Conservation (phyloP, 1,140 invertebrate species). For the Babylonia areolata region DNA sequence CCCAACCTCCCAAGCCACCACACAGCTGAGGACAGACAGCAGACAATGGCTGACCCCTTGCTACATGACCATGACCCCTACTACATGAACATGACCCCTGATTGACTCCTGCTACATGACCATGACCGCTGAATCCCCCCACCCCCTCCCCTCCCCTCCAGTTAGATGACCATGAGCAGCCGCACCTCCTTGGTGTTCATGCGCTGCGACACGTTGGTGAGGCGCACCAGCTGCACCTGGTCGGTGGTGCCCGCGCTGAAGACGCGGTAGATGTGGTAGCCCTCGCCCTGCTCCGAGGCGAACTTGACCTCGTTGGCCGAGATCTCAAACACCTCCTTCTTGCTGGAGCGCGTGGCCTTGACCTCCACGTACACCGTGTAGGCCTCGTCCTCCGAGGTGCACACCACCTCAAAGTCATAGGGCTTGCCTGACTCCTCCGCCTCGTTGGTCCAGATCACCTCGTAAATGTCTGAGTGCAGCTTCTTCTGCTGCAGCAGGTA, state of each 20-base stretch:
- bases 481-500: conserved; percentile 62
- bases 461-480: conserved; percentile 43
- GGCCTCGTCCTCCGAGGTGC: conserved; percentile 35
- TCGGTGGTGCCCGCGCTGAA: conserved; percentile 64
- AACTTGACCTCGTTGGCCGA: conserved; percentile 67
- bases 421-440: conserved; percentile 59
- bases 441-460: conserved; percentile 63
- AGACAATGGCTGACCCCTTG: no score
- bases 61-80: no score
- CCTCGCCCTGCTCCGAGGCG: conserved; percentile 61
- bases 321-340: conserved; percentile 70
- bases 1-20: no score
- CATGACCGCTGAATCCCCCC: no score
- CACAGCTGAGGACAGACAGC: no score
- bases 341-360: conserved; percentile 63
- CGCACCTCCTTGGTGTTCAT: conserved; percentile 60
- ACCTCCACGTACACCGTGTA: conserved; percentile 53
- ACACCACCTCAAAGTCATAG: conserved; percentile 67
- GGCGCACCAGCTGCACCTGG: conserved; percentile 58
- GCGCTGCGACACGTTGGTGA: conserved; percentile 58
- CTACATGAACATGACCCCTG: no score
- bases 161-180: conserved; percentile 66
- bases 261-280: conserved; percentile 70
- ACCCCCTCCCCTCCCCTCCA: no score
- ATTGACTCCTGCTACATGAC: no score